phyloP scores from a whole-genome alignment of 1,140 invertebrate species.

The Scaptodrosophila lebanonensis region DNA sequence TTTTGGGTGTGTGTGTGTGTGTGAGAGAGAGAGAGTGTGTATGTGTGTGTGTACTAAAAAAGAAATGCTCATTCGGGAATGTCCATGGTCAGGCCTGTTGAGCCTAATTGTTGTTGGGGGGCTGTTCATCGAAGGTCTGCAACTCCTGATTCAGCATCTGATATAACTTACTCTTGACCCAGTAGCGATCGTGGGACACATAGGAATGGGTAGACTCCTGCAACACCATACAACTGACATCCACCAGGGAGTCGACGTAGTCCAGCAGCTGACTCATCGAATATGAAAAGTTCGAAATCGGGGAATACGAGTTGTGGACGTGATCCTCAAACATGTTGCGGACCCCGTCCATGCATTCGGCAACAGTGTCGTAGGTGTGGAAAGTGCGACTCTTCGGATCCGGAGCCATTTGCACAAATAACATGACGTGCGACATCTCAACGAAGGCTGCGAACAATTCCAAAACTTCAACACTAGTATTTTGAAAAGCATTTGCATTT shows the following conservation, averaged over 20 bases:
- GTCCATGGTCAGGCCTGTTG: too few relatives aligned
- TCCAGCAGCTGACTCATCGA: conserved; percentile 98
- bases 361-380: conserved; percentile 96
- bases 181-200: conserved; percentile 98
- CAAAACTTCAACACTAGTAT: too few relatives aligned
- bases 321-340: conserved; percentile 98
- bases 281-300: conserved; percentile 97
- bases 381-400: conserved; percentile 96
- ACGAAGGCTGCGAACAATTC: too few relatives aligned
- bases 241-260: conserved; percentile 96
- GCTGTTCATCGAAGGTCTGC: conserved; percentile 78
- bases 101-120: too few relatives aligned
- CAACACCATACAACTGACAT: conserved; percentile 96
- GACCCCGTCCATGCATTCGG: conserved; percentile 97
- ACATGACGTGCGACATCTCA: conserved; percentile 91
- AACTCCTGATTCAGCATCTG: conserved; percentile 94
- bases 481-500: too few relatives aligned
- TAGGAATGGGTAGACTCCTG: conserved; percentile 97
- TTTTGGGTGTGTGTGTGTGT: too few relatives aligned
- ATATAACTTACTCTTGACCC: conserved; percentile 99
- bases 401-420: conserved; percentile 92
- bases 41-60: too few relatives aligned
- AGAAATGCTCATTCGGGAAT: too few relatives aligned
- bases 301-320: conserved; percentile 94
- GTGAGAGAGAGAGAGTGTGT: too few relatives aligned